A percentile compares a stretch with the other conserved stretches of the same genome.
These are phyloP conservation scores for Emmelina monodactyla DNA, from an alignment of 2,888 invertebrate species.

Conservation along the genomic window DNA sequence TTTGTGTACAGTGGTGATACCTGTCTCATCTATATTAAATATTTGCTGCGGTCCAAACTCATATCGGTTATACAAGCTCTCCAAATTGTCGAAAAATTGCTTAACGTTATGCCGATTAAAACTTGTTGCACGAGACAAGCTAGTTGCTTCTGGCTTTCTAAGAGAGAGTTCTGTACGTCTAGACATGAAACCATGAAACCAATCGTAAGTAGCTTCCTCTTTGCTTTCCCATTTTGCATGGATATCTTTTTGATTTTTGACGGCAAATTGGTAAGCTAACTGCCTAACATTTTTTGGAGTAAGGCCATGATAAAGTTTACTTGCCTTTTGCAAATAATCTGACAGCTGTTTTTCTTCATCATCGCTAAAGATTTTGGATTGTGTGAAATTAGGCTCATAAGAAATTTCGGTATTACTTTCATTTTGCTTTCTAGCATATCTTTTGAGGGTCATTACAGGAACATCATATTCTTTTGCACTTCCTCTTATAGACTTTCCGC, in stretches of 20 bases:
- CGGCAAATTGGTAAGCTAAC: constrained; percentile 18
- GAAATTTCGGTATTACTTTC: neutral
- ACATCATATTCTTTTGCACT: neutral
- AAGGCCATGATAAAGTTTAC: neutral
- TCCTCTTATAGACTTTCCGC: neutral
- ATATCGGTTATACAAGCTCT: constrained; percentile 10
- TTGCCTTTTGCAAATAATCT: neutral
- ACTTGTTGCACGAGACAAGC: constrained; percentile 8
- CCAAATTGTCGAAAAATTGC: constrained; percentile 10
- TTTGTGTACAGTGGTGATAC: constrained; percentile 3
- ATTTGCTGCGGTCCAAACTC: constrained; percentile 10
- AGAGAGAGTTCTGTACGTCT: neutral
- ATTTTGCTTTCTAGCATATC: neutral
- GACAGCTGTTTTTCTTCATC: neutral
- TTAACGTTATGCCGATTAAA: constrained; percentile 11
- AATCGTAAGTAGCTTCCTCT: constrained; percentile 8
- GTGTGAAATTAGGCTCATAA: neutral
- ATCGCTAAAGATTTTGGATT: neutral
- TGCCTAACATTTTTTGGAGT: neutral
- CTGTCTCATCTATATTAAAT: constrained; percentile 1
- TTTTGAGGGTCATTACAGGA: neutral
- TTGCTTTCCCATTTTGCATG: constrained; percentile 7
- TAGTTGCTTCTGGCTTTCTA: neutral
- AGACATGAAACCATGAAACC: neutral
- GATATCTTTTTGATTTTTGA: constrained; percentile 9